phyloP scores from a whole-genome alignment of 2,888 invertebrate genomes.

The Ganaspis brasiliensis region DNA sequence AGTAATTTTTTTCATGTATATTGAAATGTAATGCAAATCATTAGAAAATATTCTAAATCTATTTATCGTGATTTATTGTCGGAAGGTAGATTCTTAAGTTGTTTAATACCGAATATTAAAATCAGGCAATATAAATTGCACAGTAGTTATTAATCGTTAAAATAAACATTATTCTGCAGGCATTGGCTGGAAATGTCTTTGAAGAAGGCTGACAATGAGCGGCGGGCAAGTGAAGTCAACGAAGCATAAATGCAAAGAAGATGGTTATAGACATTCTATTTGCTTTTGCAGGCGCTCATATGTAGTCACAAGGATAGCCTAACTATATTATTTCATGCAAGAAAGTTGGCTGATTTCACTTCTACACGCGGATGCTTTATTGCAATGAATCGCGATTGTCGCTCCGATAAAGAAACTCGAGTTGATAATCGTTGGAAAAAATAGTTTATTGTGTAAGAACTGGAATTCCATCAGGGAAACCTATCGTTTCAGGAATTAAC shows the following conservation, averaged over 20 bases:
- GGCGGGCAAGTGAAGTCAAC: slow-evolving; percentile 45
- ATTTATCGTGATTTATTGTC: too few relatives aligned
- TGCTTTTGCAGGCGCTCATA: slow-evolving; percentile 11
- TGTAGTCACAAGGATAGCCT: slow-evolving; percentile 20
- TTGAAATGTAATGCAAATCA: too few relatives aligned
- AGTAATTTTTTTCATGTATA: too few relatives aligned
- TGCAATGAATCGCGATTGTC: slow-evolving; percentile 32
- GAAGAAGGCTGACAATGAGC: slow-evolving; percentile 25
- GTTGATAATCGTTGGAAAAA: slow-evolving; percentile 30
- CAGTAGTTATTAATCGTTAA: slow-evolving; percentile 12
- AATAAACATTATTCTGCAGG: not conserved
- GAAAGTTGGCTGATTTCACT: slow-evolving; percentile 50
- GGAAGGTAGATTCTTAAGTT: not conserved
- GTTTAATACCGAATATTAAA: not conserved
- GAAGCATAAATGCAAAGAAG: slow-evolving; percentile 46
- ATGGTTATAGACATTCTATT: slow-evolving; percentile 39
- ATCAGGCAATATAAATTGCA: not conserved
- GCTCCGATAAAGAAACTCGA: slow-evolving; percentile 1
- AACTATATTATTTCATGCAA: slow-evolving; percentile 41
- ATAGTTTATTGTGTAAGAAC: slow-evolving; percentile 25
- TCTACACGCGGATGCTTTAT: slow-evolving; percentile 31
- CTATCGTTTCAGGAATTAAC: not conserved
- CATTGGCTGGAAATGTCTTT: slow-evolving; percentile 1
- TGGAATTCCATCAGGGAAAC: slow-evolving; percentile 24
- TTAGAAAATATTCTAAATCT: too few relatives aligned